These are phyloP conservation scores for Campoplex capitator DNA, from an alignment of 2,888 invertebrate species.

Conservation along the genomic window DNA sequence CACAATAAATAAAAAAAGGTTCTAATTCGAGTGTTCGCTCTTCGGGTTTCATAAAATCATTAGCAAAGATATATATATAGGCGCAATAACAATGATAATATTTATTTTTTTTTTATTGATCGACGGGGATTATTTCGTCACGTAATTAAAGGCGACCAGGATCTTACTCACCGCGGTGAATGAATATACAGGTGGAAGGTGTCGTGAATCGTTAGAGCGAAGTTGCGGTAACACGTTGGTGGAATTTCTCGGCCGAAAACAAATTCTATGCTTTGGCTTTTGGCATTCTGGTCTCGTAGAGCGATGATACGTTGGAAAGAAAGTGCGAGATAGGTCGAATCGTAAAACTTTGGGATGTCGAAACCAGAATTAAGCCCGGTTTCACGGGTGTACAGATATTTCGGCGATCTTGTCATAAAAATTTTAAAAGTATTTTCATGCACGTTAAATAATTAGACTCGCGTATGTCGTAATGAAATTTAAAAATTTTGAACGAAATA, in stretches of 20 bases:
- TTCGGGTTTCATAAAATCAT: not conserved
- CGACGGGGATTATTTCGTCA: not conserved
- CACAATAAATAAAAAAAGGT: not conserved
- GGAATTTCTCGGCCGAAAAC: slow-evolving; percentile 8
- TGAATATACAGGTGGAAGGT: not conserved
- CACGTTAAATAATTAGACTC: not conserved
- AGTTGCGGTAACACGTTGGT: not conserved
- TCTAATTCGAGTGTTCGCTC: not conserved
- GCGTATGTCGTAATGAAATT: not conserved
- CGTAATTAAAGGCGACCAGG: not conserved
- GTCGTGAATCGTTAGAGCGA: slow-evolving; percentile 30
- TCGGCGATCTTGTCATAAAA: not conserved
- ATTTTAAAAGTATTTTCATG: not conserved
- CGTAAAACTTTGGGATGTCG: slow-evolving; percentile 49
- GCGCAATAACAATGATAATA: not conserved
- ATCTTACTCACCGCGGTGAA: not conserved
- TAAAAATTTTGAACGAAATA: not conserved
- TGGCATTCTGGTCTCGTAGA: slow-evolving; percentile 56
- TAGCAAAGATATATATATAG: not conserved
- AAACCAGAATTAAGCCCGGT: slow-evolving; percentile 7
- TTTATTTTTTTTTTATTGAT: not conserved
- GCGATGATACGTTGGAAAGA: slow-evolving; percentile 35
- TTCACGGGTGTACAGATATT: not conserved
- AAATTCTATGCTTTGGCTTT: slow-evolving; percentile 47
- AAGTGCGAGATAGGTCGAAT: slow-evolving; percentile 56